These are phyloP conservation scores for Ascaphus truei DNA, from an alignment of 2,113 vertebrate species.

Conservation along the genomic window DNA sequence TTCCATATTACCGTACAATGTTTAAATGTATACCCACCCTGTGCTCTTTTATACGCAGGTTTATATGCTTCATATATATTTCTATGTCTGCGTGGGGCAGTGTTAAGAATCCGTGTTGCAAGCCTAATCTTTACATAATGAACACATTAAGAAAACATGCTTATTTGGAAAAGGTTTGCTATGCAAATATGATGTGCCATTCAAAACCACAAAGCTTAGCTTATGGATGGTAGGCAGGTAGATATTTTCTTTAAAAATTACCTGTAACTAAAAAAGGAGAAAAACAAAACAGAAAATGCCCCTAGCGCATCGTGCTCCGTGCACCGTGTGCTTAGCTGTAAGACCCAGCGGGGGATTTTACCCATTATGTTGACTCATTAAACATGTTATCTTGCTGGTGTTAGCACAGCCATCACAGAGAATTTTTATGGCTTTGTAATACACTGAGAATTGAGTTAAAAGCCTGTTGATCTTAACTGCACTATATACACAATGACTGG, in stretches of 20 bases:
- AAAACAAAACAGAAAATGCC: background rate
- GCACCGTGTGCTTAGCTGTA: background rate
- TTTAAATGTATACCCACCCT: too few relatives aligned
- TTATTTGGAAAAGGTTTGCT: background rate
- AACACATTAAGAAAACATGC: too few relatives aligned
- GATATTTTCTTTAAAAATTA: background rate
- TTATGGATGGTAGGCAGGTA: background rate
- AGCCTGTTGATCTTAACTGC: background rate
- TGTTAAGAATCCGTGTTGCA: too few relatives aligned
- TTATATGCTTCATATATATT: too few relatives aligned
- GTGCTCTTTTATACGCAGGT: too few relatives aligned
- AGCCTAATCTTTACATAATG: too few relatives aligned
- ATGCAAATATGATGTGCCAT: background rate
- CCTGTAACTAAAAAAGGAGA: background rate
- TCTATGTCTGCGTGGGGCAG: too few relatives aligned
- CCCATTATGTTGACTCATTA: background rate
- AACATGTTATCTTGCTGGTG: slow-evolving; percentile 13
- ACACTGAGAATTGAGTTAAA: slow-evolving; percentile 17
- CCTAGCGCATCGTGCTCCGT: background rate
- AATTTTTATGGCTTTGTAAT: slow-evolving; percentile 30
- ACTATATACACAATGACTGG: slow-evolving; percentile 4
- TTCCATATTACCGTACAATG: too few relatives aligned
- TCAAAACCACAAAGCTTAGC: background rate
- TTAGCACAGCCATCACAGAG: slow-evolving; percentile 13
- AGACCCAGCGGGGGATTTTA: background rate